Conservation (phyloP, 1,140 invertebrate species). For the Hyposmocoma kahamanoa region DNA sequence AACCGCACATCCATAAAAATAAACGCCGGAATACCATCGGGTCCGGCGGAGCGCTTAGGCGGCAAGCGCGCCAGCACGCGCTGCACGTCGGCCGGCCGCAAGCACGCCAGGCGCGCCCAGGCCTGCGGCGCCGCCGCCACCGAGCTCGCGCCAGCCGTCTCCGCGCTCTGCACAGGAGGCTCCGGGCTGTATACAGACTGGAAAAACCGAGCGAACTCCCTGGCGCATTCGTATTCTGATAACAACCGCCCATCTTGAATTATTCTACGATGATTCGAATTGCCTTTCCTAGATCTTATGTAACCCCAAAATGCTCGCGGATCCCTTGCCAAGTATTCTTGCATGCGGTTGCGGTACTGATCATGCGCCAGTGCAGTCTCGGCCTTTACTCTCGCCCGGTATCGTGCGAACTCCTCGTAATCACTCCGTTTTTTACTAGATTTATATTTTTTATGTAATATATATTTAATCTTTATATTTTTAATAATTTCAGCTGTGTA, state of each 20-base stretch:
- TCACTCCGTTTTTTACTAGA: neutral
- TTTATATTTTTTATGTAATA: constrained; percentile 8
- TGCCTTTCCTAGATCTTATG: neutral
- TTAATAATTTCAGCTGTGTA: constrained; percentile 5
- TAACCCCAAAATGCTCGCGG: constrained; percentile 7
- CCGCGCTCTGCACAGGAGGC: too few relatives aligned
- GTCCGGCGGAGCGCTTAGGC: neutral
- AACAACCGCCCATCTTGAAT: too few relatives aligned
- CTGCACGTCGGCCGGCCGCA: too few relatives aligned
- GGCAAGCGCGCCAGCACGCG: too few relatives aligned
- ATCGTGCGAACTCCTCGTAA: constrained; percentile 5
- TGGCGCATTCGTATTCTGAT: too few relatives aligned
- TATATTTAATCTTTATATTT: neutral
- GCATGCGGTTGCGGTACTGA: neutral
- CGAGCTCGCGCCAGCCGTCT: too few relatives aligned
- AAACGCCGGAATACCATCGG: neutral
- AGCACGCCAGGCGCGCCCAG: too few relatives aligned
- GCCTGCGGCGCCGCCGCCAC: too few relatives aligned
- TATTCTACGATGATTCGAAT: too few relatives aligned
- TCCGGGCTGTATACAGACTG: too few relatives aligned
- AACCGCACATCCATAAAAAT: neutral
- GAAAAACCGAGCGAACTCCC: too few relatives aligned
- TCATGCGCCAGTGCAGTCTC: neutral
- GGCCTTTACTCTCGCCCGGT: constrained; percentile 8
- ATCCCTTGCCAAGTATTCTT: neutral